These are phyloP conservation scores for Meloidogyne chitwoodi DNA, from an alignment of 1,140 invertebrate genomes.

Conservation along the genomic window DNA sequence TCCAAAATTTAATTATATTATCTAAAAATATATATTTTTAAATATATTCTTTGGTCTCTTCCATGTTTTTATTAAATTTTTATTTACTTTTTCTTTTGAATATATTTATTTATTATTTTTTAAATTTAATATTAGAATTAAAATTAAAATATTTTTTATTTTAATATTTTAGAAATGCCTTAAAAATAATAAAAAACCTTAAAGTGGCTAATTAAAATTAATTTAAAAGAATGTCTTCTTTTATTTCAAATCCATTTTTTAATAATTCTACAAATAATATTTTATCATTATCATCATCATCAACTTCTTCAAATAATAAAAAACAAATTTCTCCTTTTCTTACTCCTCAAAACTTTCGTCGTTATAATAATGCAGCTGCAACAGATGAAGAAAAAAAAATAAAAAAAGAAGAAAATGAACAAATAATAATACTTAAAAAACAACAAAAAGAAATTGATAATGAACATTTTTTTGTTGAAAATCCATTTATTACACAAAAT, in stretches of 20 bases:
- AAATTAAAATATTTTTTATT: neutral
- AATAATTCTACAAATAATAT: neutral
- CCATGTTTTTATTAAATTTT: neutral
- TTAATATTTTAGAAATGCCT: neutral
- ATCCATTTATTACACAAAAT: neutral
- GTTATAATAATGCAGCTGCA: too few relatives aligned
- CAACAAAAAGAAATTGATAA: neutral
- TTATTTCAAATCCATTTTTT: neutral
- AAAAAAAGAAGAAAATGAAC: neutral
- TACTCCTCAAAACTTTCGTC: neutral
- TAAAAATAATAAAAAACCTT: neutral
- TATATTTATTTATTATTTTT: neutral
- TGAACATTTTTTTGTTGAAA: neutral
- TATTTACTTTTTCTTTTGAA: neutral
- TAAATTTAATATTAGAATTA: too few relatives aligned
- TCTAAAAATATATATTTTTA: neutral
- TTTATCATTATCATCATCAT: too few relatives aligned
- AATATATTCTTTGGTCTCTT: neutral
- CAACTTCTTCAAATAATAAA: neutral
- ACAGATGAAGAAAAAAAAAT: neutral
- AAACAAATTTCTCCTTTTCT: neutral
- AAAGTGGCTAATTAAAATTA: neutral
- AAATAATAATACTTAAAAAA: too few relatives aligned
- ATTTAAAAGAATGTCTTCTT: neutral
- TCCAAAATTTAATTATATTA: neutral